Conservation (phyloP, 2,113 vertebrate species). For the Apaloderma vittatum region DNA sequence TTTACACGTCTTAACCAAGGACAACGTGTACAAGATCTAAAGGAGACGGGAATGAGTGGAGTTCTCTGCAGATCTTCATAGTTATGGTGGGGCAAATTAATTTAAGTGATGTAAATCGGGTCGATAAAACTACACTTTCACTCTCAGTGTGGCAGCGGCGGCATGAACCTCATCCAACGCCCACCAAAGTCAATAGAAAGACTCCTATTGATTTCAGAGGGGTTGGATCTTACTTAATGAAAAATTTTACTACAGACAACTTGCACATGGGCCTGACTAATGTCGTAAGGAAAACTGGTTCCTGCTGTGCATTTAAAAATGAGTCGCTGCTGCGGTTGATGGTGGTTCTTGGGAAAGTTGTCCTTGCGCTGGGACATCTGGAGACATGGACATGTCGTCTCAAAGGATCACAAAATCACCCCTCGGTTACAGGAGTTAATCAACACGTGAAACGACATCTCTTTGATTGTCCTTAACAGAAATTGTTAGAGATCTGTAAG, state of each 20-base stretch:
- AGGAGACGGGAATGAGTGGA: neutral
- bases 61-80: neutral
- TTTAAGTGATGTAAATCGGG: neutral
- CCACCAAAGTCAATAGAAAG: neutral
- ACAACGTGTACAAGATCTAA: neutral
- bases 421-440: neutral
- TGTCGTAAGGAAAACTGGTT: neutral
- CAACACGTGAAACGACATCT: neutral
- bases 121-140: rapidly evolving
- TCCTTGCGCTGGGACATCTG: neutral
- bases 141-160: neutral
- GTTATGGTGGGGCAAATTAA: neutral
- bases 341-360: neutral
- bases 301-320: neutral
- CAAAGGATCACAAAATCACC: rapidly evolving
- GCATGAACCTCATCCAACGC: rapidly evolving
- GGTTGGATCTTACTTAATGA: neutral
- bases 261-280: neutral
- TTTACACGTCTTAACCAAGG: rapidly evolving
- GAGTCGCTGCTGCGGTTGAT: rapidly evolving
- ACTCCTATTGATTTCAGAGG: neutral
- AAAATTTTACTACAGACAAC: neutral
- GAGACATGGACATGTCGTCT: rapidly evolving
- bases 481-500: neutral
- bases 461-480: neutral